A percentile compares a stretch with the other conserved stretches of the same genome.
Conservation (phyloP, 2,888 invertebrate genomes). For the Folsomia candida region DNA sequence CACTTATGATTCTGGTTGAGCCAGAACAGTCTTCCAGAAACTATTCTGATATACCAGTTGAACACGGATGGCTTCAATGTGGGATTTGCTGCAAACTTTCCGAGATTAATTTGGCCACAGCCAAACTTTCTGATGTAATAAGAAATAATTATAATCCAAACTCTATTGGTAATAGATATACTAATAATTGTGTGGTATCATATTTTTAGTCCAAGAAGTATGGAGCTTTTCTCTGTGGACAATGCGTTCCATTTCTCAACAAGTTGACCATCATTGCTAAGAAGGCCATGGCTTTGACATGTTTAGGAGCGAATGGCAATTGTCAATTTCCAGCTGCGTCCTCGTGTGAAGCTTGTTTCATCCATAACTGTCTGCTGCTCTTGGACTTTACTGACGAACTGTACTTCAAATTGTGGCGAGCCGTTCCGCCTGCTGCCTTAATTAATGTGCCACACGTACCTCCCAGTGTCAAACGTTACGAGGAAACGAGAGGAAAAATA, state of each 20-base stretch:
- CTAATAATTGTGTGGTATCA: too few species aligned
- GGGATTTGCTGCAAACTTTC: too few species aligned
- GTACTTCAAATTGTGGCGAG: conserved; percentile 38
- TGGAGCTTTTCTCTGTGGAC: conserved; percentile 33
- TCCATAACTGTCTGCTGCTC: conserved; percentile 25
- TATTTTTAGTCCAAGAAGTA: conserved; percentile 13
- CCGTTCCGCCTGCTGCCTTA: conserved; percentile 30
- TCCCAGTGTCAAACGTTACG: conserved; percentile 13
- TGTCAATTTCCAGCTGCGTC: neutral
- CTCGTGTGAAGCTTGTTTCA: conserved; percentile 35
- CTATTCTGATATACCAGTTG: neutral
- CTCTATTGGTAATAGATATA: too few species aligned
- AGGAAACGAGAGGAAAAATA: conserved; percentile 30
- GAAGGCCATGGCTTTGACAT: conserved; percentile 17
- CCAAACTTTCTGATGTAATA: too few species aligned
- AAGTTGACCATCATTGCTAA: conserved; percentile 25
- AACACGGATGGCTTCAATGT: neutral
- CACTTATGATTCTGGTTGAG: neutral
- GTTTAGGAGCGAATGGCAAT: conserved; percentile 18
- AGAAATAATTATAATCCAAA: too few species aligned
- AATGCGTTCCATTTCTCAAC: conserved; percentile 20
- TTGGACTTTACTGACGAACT: conserved; percentile 33
- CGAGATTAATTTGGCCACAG: too few species aligned
- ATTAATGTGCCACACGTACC: conserved; percentile 22
- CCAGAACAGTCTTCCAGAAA: neutral